Evolutionary conservation across 2,113 vertebrate genomes (phyloP), one percentile per base, ranked within the genome.

Genomic region (Callochromis pleurospilus): DNA sequence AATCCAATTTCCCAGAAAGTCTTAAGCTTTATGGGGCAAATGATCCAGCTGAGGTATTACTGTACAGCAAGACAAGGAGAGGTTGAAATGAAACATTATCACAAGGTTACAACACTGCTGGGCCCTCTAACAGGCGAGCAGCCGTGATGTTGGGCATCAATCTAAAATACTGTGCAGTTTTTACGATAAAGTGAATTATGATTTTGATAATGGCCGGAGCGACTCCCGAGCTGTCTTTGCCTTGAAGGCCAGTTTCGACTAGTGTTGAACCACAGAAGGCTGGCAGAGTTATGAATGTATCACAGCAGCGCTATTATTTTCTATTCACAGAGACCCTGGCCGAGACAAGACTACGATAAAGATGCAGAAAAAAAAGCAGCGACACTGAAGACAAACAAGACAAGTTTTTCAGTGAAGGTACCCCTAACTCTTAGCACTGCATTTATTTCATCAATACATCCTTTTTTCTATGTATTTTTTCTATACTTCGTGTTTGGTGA

Each of bases 281-380:
- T 80, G 83, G 12, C 9, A 24, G 24, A 31, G 60, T 94, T 89
- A 92, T 95, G 82, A 82, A 87, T 88, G 86, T 58, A 42, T 89
- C 89, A 87, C 81, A 45, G 9, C 31, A 4, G 51, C 12, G 42
- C 49, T 70, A 10, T 89, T 89, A 79, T 89, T 92, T 85, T 86
- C 81, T 77, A 42, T 92, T 88, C 3, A 97, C 40, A 19, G 97
- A 93, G 94, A 97, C 92, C 96, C 97, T 4, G 97, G 95, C 29
- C 90, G 92, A 47, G 94, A 91, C 92, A 96, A 95, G 87, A 94
- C 80, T 88, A 89, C 90, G 10, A 86, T 91, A 26, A 97, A 96
- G 90, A 93, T 85, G 88, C 89, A 95, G 15, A 45, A 82, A 96
- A 82, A 82, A 96, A 96, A 88, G 97, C 77, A 97, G 96, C 90